A percentile compares a stretch with the other conserved stretches of the same genome.
These are phyloP conservation scores for Ictidomys tridecemlineatus DNA, from an alignment of 2,113 vertebrate species.

Conservation along the genomic window DNA sequence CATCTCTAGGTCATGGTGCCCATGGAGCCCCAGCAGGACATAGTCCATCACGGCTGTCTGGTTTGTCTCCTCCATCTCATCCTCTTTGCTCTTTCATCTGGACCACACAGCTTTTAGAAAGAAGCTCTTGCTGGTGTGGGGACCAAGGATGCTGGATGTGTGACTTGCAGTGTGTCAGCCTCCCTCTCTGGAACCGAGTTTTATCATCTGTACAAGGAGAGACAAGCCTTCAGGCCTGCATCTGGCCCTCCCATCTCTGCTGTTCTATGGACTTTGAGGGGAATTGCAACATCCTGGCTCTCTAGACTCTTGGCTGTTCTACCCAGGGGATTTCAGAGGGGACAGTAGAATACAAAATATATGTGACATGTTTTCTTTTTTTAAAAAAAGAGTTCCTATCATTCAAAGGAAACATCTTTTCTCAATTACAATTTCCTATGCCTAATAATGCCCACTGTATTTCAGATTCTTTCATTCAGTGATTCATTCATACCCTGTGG, in stretches of 20 bases:
- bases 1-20: constrained; percentile 14
- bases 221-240: not conserved
- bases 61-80: constrained; percentile 50
- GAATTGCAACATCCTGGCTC: not conserved
- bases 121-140: not conserved
- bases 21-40: constrained; percentile 64
- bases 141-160: not conserved
- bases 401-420: constrained; percentile 19
- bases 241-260: not conserved
- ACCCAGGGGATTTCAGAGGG: not conserved
- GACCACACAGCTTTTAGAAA: not conserved
- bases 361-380: not conserved
- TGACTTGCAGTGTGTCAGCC: not conserved
- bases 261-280: not conserved
- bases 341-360: not conserved
- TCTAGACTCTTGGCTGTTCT: not conserved
- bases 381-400: not conserved
- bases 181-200: not conserved
- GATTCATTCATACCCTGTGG: not conserved
- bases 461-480: not conserved
- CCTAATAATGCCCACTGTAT: not conserved
- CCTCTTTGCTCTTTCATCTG: not conserved
- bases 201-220: not conserved
- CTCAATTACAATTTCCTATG: not conserved
- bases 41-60: not conserved